Conservation (phyloP, 92 coral and sea anemone genomes). For the Parazoanthus atlanticus region DNA sequence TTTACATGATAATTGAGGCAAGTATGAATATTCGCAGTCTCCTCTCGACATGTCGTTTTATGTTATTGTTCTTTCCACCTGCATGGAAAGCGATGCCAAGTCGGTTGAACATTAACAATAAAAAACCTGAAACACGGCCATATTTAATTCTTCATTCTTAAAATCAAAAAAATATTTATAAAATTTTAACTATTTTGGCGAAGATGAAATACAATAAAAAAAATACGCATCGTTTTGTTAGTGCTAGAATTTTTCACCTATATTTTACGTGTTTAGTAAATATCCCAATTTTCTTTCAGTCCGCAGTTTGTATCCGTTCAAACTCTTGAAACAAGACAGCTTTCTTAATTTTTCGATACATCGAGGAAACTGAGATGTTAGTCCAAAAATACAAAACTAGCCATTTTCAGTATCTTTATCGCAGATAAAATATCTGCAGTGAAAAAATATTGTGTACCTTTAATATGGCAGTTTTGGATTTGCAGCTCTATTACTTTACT, state of each 20-base stretch:
- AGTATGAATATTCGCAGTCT: neutral
- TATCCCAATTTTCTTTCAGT: neutral
- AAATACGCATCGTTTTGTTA: too few species aligned
- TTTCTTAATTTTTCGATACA: neutral
- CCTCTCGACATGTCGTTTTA: neutral
- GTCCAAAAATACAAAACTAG: too few species aligned
- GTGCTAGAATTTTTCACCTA: neutral
- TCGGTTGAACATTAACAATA: too few species aligned
- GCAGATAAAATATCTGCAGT: neutral
- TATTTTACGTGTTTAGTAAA: neutral
- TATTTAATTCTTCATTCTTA: neutral
- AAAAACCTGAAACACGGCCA: neutral
- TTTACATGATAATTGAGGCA: neutral
- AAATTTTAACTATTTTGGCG: too few species aligned
- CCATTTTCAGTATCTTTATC: too few species aligned
- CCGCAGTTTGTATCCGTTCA: neutral
- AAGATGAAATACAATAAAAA: too few species aligned
- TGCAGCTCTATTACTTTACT: neutral
- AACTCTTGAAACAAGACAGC: neutral
- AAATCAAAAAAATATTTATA: too few species aligned
- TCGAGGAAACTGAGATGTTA: neutral
- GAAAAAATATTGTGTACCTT: too few species aligned
- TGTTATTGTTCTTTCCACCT: neutral
- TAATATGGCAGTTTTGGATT: too few species aligned
- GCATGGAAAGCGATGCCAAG: neutral